Conservation (phyloP, 2,888 invertebrate genomes). For the Eupithecia vulgata region DNA sequence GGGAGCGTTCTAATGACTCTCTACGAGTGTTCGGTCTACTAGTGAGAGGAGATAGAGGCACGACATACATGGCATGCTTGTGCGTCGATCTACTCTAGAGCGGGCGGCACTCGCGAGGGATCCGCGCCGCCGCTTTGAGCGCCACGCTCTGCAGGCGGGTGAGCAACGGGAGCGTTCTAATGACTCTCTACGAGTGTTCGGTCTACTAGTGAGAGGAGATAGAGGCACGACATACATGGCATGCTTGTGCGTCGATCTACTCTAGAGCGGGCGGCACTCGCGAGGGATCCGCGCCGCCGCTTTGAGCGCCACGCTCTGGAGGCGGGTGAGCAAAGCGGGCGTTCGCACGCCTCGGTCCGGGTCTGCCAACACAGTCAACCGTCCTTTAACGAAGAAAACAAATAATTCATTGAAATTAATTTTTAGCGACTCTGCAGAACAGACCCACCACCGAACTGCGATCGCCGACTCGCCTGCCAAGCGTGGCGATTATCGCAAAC, state of each 20-base stretch:
- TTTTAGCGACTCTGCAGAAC: not conserved
- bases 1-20: not conserved
- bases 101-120: constrained; percentile 5
- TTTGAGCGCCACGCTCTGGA: not conserved
- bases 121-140: not conserved
- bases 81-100: not conserved
- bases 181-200: not conserved
- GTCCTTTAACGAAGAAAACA: not conserved
- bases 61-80: constrained; percentile 1
- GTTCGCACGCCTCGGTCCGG: not conserved
- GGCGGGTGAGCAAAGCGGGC: not conserved
- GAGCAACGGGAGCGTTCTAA: not conserved
- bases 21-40: not conserved
- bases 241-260: constrained; percentile 3
- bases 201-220: not conserved
- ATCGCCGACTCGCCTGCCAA: not conserved
- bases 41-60: not conserved
- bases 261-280: constrained; percentile 8
- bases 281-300: not conserved
- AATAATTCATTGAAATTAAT: not conserved
- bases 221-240: constrained; percentile 3
- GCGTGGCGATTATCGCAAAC: not conserved
- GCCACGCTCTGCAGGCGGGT: not conserved
- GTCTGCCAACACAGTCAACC: not conserved
- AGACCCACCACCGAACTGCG: not conserved